Evolutionary conservation across 2,113 vertebrate genomes (phyloP).

Genomic region (Ceyx cyanopectus): DNA sequence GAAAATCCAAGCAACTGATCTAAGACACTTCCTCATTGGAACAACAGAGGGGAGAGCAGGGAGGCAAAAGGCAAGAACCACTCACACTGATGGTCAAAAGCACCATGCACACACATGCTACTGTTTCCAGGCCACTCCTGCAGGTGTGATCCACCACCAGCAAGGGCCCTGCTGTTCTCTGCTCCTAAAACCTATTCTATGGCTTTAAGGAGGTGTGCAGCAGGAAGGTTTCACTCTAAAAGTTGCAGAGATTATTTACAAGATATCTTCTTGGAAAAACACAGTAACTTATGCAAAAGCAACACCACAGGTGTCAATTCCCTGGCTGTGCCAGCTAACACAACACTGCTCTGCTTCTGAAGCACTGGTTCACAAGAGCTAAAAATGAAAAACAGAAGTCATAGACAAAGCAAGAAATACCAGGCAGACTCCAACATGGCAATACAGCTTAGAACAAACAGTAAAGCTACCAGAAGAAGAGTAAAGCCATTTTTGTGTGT

Average conservation of each 20-base stretch:
- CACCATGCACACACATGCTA: conserved; percentile 8
- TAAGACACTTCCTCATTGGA: conserved; percentile 61
- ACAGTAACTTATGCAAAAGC: conserved; percentile 18
- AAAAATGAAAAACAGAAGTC: conserved; percentile 13
- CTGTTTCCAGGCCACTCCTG: conserved; percentile 50
- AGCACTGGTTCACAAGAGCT: not conserved
- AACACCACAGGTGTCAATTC: not conserved
- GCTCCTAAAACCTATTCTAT: conserved; percentile 54
- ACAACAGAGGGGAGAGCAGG: conserved; percentile 35
- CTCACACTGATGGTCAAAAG: conserved; percentile 9
- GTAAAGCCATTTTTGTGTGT: not conserved
- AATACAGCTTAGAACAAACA: not conserved
- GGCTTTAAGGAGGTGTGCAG: conserved; percentile 36
- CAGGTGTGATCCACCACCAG: conserved; percentile 60
- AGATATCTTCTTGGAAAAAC: conserved; percentile 59
- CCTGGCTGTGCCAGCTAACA: conserved; percentile 22
- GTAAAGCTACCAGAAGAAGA: not conserved
- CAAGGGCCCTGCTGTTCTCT: not conserved
- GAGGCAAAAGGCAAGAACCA: conserved; percentile 19
- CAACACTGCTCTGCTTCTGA: not conserved
- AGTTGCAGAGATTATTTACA: conserved; percentile 41
- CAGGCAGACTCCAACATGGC: not conserved
- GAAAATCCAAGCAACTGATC: conserved; percentile 44
- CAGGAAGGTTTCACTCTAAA: conserved; percentile 39
- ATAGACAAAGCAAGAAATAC: not conserved